Base-by-base conservation (phyloP, 2,113 vertebrate species). In the Seriola aureovittata region DNA sequence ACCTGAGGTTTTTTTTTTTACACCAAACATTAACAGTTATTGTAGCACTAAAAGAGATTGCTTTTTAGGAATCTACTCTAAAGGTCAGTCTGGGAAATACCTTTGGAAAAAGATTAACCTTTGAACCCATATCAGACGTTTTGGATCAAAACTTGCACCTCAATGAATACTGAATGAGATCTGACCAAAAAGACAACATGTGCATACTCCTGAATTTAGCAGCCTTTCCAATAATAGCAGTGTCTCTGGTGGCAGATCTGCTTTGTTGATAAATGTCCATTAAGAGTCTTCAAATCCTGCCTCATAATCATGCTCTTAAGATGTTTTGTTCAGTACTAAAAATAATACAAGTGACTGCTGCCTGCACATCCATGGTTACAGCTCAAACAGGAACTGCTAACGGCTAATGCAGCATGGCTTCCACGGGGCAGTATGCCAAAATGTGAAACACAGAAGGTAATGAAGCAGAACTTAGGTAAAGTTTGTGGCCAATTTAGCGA, bases 41-140 rank as follows among this genome's bases (percentile, higher is more conserved):
- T 58, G 58, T 12, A 16, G n/a, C 9, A 10, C 21, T 34, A 25
- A 75, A 34, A 44, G 1, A 48, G 16, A 2, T 29, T 8, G 8
- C 36, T 75, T 29, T 25, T 13, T 10, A 1, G 19, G 17, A 19
- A 8, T 50, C 8, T 42, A 4, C 50, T 78, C 21, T 21, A 17
- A 71, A 70, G 46, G 68, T 57, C 23, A 65, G 5, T 80, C n/a
- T 46, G 8, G 19, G 40, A 60, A 60, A 59, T 50, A 48, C 38
- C 3, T 77, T 16, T 11, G 13, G 12, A 67, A 25, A 58, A 40
- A 52, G n/a, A 69, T 5, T 60, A 54, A n/a, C 21, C 52, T 54
- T 52, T 52, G 48, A 52, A 52, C 5, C 19, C 6, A n/a, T 21
- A 52, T 34, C 7, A 50, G 23, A 5, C 9, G 5, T 1, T 29